Conservation (phyloP, 2,888 invertebrate species). For the Cantharis nigra region DNA sequence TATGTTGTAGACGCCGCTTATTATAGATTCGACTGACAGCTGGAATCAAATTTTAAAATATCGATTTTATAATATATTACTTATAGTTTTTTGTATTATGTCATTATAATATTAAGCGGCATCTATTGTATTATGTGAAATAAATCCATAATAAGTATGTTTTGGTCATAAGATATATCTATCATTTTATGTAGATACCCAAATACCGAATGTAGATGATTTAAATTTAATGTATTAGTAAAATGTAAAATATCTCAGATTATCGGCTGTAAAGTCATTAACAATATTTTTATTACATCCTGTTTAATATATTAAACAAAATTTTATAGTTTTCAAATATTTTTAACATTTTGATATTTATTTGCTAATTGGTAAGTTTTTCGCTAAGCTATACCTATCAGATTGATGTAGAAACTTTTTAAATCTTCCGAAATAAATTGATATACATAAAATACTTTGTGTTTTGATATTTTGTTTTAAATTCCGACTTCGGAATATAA, state of each 20-base stretch:
- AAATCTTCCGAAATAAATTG: background rate
- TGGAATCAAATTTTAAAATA: background rate
- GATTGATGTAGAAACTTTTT: background rate
- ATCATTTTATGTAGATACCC: too few species aligned
- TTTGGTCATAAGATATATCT: too few species aligned
- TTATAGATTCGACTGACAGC: background rate
- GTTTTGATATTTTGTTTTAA: background rate
- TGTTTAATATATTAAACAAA: background rate
- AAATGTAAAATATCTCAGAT: background rate
- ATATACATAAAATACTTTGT: background rate
- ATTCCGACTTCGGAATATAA: too few species aligned
- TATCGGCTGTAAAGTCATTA: background rate
- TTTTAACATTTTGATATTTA: background rate
- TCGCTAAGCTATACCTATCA: background rate
- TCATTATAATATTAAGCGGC: background rate
- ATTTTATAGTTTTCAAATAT: background rate
- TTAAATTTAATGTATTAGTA: background rate
- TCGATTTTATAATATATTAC: too few species aligned
- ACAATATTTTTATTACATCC: background rate
- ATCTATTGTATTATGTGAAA: background rate
- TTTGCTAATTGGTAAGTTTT: background rate
- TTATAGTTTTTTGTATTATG: too few species aligned
- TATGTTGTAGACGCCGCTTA: background rate
- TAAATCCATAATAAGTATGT: background rate
- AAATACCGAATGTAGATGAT: too few species aligned